Percentiles rank a stretch among this genome's conserved stretches.
Conservation (phyloP, 2,113 vertebrate species). For the Myotis brandtii region DNA sequence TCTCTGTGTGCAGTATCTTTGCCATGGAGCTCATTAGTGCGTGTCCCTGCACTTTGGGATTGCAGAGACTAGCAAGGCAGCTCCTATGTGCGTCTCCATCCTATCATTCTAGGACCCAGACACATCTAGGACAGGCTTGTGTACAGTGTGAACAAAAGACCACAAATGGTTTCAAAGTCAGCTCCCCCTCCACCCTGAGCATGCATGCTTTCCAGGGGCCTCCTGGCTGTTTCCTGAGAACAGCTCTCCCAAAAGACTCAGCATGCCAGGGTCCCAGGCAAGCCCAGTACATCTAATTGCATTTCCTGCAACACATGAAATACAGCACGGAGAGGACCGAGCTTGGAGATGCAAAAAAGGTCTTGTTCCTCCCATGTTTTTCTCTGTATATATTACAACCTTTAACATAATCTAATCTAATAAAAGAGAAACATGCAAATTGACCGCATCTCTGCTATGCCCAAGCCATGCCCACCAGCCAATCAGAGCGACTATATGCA, state of each 20-base stretch:
- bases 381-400: neutral
- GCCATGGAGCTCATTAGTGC: neutral
- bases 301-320: too few species aligned
- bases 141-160: neutral
- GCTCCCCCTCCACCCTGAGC: neutral
- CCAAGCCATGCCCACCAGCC: too few species aligned
- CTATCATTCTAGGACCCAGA: neutral
- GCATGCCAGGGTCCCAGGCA: neutral
- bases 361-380: neutral
- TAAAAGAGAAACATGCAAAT: too few species aligned
- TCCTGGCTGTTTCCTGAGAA: neutral
- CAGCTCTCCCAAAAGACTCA: neutral
- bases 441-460: too few species aligned
- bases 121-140: neutral
- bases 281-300: neutral
- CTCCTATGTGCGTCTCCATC: neutral
- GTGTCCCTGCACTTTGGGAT: too few species aligned
- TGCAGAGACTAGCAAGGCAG: neutral
- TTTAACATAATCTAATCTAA: too few species aligned
- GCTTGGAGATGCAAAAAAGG: neutral
- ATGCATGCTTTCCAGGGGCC: neutral
- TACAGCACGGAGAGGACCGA: neutral
- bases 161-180: neutral
- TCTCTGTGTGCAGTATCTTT: neutral
- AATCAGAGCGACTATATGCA: too few species aligned